Percentiles rank a stretch among this genome's conserved stretches.
Evolutionary conservation across 64 coral and sea anemone genomes (phyloP).

Genomic region (Stichodactyla helianthus): DNA sequence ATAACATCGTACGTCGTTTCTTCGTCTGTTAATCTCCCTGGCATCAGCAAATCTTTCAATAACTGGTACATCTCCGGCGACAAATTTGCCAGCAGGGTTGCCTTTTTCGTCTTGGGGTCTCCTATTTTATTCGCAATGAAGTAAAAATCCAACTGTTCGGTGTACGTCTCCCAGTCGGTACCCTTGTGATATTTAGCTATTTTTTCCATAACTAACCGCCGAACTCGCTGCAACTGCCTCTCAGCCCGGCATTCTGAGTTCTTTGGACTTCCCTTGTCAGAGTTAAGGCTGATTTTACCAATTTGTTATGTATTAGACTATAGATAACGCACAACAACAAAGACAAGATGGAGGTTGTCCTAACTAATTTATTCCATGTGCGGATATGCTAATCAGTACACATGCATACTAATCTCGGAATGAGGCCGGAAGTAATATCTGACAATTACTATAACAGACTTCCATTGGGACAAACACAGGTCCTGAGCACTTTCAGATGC

Average conservation of each 20-base stretch:
- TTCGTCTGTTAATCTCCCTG: not conserved
- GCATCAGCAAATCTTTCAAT: conserved; percentile 9
- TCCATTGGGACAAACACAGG: no score
- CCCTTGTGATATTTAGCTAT: conserved; percentile 25
- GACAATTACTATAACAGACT: no score
- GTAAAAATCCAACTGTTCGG: conserved; percentile 28
- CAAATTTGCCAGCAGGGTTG: conserved; percentile 29
- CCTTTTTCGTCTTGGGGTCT: conserved; percentile 16
- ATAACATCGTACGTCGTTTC: conserved; percentile 3
- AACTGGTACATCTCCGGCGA: conserved; percentile 21
- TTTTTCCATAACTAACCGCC: conserved; percentile 10
- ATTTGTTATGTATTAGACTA: no score
- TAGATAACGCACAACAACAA: no score
- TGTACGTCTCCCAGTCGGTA: conserved; percentile 25
- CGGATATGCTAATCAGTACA: no score
- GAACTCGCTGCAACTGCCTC: not conserved
- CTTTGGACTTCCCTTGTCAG: not conserved
- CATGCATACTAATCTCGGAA: no score
- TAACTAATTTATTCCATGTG: no score
- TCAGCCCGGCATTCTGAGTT: not conserved
- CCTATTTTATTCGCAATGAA: conserved; percentile 9
- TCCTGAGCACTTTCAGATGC: no score
- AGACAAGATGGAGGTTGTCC: no score
- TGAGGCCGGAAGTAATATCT: no score
- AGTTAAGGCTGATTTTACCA: not conserved